Evolutionary conservation across 1,140 invertebrate species (phyloP), one percentile per base, ranked within the genome.

Genomic region (Drosophila kepulauana): DNA sequence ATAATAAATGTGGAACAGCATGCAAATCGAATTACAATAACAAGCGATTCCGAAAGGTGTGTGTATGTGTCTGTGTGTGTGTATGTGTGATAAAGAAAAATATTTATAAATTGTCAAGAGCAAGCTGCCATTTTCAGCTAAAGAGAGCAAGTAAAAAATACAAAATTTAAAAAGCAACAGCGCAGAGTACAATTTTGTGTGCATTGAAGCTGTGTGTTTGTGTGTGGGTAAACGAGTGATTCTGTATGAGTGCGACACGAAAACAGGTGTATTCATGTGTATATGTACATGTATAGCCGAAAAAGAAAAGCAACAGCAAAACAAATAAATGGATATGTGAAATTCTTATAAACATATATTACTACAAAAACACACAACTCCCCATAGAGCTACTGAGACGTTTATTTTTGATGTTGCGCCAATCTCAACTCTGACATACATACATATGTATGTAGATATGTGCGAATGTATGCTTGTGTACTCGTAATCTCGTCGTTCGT

Each of bases 211-310:
- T 79, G 82, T 52, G 43, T 57, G 57, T 56, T 20, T n/a, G 54
- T 28, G 54, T 33, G 33, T 33, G 33, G 5, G 33, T 33, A 33
- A 33, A 7, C 33, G 33, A 33, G 33, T 33, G 33, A 8, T 33
- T 33, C 25, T 54, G 38, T 13, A 51, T 35, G 57, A 69, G 73
- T 33, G 67, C 52, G 75, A 82, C 87, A 82, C 79, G 69, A 81
- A 81, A 16, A 56, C 81, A 67, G 67, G 66, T 75, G 72, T 52
- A 41, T 28, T 33, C 30, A 8, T 33, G 51, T 52, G 51, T 35
- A 49, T 54, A 3, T 33, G 43, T 52, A 38, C 38, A 49, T 54
- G 25, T 28, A 20, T 52, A 43, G 63, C n/a, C 6, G 13, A 49
- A 62, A 38, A 61, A 33, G 7, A 65, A 64, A 67, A 41, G 49